phyloP scores from a whole-genome alignment of 2,888 invertebrate genomes.

The Hedya salicella region DNA sequence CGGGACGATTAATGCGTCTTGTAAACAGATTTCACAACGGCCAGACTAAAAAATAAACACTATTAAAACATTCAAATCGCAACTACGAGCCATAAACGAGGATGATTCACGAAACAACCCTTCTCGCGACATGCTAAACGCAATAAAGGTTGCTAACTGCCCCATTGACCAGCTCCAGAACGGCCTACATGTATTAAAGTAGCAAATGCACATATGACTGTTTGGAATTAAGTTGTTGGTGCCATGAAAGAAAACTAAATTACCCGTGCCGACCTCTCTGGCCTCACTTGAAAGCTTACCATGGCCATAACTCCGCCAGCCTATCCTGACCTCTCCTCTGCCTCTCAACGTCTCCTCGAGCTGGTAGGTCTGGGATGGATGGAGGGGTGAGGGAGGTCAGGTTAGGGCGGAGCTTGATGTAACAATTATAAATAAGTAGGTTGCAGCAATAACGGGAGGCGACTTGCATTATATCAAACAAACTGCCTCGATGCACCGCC shows the following conservation, averaged over 20 bases:
- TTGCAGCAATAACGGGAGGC: conserved; percentile 80
- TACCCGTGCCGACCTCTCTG: conserved; percentile 78
- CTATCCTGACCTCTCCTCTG: conserved; percentile 49
- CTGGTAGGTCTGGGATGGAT: conserved; percentile 43
- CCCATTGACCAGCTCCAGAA: not conserved
- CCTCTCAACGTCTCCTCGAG: conserved; percentile 19
- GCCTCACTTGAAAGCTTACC: conserved; percentile 63
- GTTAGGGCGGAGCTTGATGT: conserved; percentile 61
- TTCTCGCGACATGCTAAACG: conserved; percentile 58
- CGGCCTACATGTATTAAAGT: not conserved
- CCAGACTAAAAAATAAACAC: conserved; percentile 32
- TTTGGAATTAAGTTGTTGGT: conserved; percentile 42
- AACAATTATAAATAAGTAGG: conserved; percentile 84
- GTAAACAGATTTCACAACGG: conserved; percentile 26
- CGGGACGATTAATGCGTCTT: conserved; percentile 25
- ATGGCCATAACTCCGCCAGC: conserved; percentile 51
- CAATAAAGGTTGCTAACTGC: conserved; percentile 77
- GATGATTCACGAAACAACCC: conserved; percentile 60
- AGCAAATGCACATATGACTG: not conserved
- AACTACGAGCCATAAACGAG: conserved; percentile 35
- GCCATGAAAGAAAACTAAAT: conserved; percentile 80
- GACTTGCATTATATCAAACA: conserved; percentile 82
- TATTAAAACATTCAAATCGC: conserved; percentile 42
- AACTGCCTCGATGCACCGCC: conserved; percentile 80
- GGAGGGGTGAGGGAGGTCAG: conserved; percentile 55